Conservation (phyloP, 2,113 vertebrate species). For the Fulmarus glacialis region DNA sequence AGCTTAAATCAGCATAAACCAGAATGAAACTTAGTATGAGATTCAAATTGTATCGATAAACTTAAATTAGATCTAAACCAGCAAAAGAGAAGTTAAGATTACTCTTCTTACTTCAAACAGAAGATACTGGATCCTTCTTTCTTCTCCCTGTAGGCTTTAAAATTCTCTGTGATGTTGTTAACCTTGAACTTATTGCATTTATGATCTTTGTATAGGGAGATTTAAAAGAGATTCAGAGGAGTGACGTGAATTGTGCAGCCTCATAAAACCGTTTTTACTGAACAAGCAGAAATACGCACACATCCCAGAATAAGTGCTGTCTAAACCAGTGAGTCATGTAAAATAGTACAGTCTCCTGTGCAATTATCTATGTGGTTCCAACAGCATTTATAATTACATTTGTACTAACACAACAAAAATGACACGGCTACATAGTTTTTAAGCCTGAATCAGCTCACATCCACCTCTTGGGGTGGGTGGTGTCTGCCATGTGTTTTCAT, state of each 20-base stretch:
- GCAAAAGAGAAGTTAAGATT: background rate
- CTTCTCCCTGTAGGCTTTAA: background rate
- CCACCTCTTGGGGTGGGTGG: background rate
- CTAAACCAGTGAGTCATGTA: slow-evolving; percentile 27
- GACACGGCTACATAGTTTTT: background rate
- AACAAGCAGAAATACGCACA: slow-evolving; percentile 10
- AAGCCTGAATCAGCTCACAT: background rate
- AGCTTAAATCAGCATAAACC: background rate
- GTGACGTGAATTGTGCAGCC: background rate
- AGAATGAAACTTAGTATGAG: background rate
- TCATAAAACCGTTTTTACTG: slow-evolving; percentile 28
- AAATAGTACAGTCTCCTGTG: background rate
- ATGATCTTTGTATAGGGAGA: background rate
- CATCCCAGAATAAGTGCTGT: background rate
- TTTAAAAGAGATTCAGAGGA: slow-evolving; percentile 19
- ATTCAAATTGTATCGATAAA: background rate
- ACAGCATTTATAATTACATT: background rate
- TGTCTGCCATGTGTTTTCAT: background rate
- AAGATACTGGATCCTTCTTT: background rate
- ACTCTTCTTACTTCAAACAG: background rate
- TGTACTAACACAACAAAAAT: background rate
- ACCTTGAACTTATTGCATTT: slow-evolving; percentile 32
- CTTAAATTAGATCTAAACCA: background rate
- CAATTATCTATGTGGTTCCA: background rate
- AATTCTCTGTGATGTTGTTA: background rate